Base-by-base conservation (phyloP, 2,888 invertebrate species). In the Heteromyza rotundicornis region DNA sequence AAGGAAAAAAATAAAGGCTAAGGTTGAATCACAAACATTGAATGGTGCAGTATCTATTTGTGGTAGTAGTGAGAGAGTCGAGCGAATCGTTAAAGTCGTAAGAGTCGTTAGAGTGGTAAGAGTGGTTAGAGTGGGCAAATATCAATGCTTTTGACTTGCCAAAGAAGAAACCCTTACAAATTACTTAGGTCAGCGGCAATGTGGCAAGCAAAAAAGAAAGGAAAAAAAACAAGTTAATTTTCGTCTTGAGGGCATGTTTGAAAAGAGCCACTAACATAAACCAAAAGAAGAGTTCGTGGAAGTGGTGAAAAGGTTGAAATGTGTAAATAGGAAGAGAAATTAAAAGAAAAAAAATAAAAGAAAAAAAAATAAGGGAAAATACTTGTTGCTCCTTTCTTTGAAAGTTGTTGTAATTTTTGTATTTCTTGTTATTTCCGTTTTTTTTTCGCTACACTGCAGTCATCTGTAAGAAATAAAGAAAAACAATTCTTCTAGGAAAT, bases 261-360 rank as follows among this genome's bases (percentile, higher is more conserved):
- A 27, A 27, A 27, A 27, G 10, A 27, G 2, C 10, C 2, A n/a
- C 40, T 8, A 3, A 8, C 7, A 32, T n/a, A n/a, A n/a, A n/a
- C n/a, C n/a, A n/a, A n/a, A n/a, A n/a, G n/a, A n/a, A n/a, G n/a
- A n/a, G n/a, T n/a, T n/a, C n/a, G n/a, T n/a, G n/a, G n/a, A n/a
- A n/a, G n/a, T n/a, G n/a, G n/a, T n/a, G n/a, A n/a, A 40, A 47
- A 5, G 47, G 20, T 14, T 7, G 40, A 47, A 14, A 19, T 19
- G 20, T 20, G 5, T 62, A 68, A 63, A 58, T 63, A 56, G 61
- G 66, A 72, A 62, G 66, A n/a, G 70, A 62, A 60, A 10, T 44
- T 32, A 57, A 22, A 44, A 22, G 23, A 36, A 51, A 10, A 40
- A 7, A 40, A 40, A 40, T 40, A n/a, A n/a, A 27, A 27, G 40